Conservation (phyloP, 2,888 invertebrate species). For the Drosophila cognata region DNA sequence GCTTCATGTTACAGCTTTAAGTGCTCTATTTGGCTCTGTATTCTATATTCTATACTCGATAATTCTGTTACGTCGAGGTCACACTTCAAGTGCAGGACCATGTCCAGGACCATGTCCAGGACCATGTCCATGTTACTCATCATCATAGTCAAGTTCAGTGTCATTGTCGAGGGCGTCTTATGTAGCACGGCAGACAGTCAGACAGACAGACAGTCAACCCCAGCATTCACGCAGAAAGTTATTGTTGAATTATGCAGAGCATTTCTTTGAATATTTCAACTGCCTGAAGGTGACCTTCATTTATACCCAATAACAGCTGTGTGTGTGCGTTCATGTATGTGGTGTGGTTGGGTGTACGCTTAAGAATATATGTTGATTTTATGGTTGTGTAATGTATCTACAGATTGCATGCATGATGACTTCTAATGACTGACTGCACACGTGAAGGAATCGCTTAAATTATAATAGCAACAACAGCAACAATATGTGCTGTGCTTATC, state of each 20-base stretch:
- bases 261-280: constrained; percentile 36
- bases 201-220: constrained; percentile 28
- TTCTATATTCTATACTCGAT: constrained; percentile 14
- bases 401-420: constrained; percentile 27
- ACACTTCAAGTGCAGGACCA: constrained; percentile 57
- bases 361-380: constrained; percentile 18
- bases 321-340: not conserved
- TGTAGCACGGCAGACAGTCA: constrained; percentile 30
- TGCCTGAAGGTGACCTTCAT: constrained; percentile 52
- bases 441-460: constrained; percentile 30
- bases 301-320: not conserved
- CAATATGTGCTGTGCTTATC: constrained; percentile 13
- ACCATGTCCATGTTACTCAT: not conserved
- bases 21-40: constrained; percentile 71
- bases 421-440: constrained; percentile 41
- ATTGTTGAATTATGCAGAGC: constrained; percentile 50
- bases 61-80: constrained; percentile 46
- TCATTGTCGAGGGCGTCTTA: constrained; percentile 41
- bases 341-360: not conserved
- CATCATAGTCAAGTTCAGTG: constrained; percentile 64
- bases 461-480: constrained; percentile 7
- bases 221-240: constrained; percentile 28
- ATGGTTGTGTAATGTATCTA: constrained; percentile 15
- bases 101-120: constrained; percentile 22
- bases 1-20: constrained; percentile 75